Conservation (phyloP, 2,797 vertebrate genomes). For the Diceros bicornis region DNA sequence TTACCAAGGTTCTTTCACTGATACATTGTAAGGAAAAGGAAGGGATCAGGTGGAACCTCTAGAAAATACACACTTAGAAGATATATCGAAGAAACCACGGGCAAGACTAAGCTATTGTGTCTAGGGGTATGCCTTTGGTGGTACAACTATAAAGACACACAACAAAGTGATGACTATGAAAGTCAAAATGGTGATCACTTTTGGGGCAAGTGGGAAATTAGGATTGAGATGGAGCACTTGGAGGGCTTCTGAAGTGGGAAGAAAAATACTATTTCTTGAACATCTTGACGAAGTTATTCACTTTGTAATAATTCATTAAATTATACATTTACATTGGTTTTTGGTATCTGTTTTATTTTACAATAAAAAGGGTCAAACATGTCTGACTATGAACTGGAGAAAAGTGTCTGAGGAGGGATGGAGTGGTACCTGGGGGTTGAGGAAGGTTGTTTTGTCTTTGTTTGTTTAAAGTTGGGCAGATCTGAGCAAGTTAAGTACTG, state of each 20-base stretch:
- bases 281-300: neutral
- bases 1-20: neutral
- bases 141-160: neutral
- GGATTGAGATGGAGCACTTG: neutral
- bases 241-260: neutral
- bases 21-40: neutral
- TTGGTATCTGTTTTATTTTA: neutral
- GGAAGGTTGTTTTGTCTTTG: neutral
- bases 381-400: neutral
- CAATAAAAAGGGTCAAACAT: neutral
- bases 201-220: neutral
- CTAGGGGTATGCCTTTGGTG: neutral
- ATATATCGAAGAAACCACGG: neutral
- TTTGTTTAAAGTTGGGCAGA: neutral
- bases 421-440: neutral
- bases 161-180: neutral
- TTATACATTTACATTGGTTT: neutral
- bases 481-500: neutral
- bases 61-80: neutral
- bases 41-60: neutral
- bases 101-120: neutral
- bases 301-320: neutral
- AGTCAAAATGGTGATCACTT: neutral
- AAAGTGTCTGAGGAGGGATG: neutral
- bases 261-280: neutral